Percentiles rank a stretch among this genome's conserved stretches.
Evolutionary conservation across 1,140 invertebrate genomes (phyloP).

Genomic region (Myzus persicae): DNA sequence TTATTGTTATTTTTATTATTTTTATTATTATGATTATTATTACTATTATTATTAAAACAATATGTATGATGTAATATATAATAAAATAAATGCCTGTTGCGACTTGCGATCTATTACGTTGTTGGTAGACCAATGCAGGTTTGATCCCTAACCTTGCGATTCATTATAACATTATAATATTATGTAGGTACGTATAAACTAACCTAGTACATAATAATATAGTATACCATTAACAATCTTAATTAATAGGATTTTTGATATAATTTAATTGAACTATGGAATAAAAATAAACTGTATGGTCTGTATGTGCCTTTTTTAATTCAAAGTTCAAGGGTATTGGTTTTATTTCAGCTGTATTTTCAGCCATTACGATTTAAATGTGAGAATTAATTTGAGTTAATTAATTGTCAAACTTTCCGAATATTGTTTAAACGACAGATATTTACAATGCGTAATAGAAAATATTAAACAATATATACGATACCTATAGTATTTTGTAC

Average conservation of each 20-base stretch:
- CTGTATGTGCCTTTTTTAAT: neutral
- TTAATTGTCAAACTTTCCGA: neutral
- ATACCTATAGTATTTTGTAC: neutral
- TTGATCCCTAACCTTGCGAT: neutral
- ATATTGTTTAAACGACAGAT: neutral
- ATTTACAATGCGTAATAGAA: neutral
- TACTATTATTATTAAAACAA: neutral
- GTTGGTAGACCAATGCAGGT: neutral
- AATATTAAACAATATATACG: neutral
- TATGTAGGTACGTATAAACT: neutral
- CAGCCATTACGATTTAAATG: neutral
- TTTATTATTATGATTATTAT: neutral
- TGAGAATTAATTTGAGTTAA: neutral
- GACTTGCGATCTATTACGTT: neutral
- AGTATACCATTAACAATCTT: neutral
- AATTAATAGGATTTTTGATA: neutral
- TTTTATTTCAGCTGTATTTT: neutral
- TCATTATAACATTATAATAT: neutral
- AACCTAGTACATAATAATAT: slow-evolving; percentile 1
- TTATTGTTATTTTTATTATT: neutral
- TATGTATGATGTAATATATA: neutral
- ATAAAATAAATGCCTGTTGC: neutral
- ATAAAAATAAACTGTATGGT: neutral
- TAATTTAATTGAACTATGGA: neutral
- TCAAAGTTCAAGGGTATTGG: slow-evolving; percentile 34